phyloP scores from a whole-genome alignment of 2,113 vertebrate genomes.

The Oreochromis tanganicae region DNA sequence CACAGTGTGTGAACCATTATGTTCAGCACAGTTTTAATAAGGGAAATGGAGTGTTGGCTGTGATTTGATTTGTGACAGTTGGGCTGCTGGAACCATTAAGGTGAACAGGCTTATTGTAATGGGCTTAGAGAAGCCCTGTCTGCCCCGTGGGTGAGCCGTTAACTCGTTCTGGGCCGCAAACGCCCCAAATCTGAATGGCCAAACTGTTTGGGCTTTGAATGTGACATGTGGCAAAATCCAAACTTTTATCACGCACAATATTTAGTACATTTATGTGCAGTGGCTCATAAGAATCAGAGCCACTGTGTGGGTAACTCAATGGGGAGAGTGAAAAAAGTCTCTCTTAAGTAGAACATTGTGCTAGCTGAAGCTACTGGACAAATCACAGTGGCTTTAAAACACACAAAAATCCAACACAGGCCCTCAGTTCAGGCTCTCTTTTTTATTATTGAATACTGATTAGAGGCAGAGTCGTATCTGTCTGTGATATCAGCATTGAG shows the following conservation, averaged over 20 bases:
- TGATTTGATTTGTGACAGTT: conserved; percentile 62
- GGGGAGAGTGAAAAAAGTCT: neutral
- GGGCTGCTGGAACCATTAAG: conserved; percentile 55
- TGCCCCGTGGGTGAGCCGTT: conserved; percentile 33
- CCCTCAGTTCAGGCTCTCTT: conserved; percentile 10
- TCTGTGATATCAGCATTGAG: conserved; percentile 2
- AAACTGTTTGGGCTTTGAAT: conserved; percentile 19
- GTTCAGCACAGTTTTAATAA: conserved; percentile 44
- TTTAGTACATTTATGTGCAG: neutral
- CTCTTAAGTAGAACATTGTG: neutral
- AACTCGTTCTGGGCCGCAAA: conserved; percentile 26
- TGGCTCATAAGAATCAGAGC: neutral
- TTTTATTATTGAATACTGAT: neutral
- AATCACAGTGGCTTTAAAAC: conserved; percentile 10
- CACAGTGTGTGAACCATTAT: neutral
- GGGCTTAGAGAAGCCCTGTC: conserved; percentile 47
- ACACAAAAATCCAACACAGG: neutral
- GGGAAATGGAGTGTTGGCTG: conserved; percentile 54
- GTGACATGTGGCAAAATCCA: conserved; percentile 12
- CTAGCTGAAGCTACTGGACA: conserved; percentile 9
- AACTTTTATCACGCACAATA: neutral
- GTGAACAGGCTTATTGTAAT: conserved; percentile 60
- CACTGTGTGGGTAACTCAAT: neutral
- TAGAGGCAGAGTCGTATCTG: neutral
- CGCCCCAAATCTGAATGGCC: conserved; percentile 22